Evolutionary conservation across 2,113 vertebrate genomes (phyloP).

Genomic region (Pangasianodon hypophthalmus): DNA sequence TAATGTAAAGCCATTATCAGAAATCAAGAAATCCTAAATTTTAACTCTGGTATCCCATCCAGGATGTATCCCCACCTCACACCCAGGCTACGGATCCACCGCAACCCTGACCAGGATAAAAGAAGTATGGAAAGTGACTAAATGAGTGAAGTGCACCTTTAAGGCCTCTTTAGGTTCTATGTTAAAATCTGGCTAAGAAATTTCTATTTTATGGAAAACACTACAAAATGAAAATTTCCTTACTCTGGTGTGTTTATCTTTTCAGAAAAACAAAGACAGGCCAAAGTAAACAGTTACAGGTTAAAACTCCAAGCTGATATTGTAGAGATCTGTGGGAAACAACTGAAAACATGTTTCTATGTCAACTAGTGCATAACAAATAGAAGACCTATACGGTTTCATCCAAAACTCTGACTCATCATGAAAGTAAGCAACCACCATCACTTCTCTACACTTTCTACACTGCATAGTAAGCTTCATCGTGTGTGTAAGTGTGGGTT

Average conservation of each 20-base stretch:
- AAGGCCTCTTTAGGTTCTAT: not conserved
- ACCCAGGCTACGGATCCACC: not conserved
- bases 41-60: not conserved
- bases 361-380: not conserved
- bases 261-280: not conserved
- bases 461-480: not conserved
- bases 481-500: not conserved
- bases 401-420: constrained; percentile 48
- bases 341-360: constrained; percentile 35
- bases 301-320: not conserved
- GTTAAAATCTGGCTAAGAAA: not conserved
- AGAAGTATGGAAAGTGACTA: not conserved
- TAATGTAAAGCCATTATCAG: not conserved
- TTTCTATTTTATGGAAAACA: not conserved
- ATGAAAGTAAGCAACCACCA: constrained; percentile 8
- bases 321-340: not conserved
- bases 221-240: not conserved
- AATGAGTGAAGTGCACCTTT: not conserved
- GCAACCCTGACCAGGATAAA: not conserved
- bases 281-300: not conserved
- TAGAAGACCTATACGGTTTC: constrained; percentile 28
- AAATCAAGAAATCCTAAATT: not conserved
- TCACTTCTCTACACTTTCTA: not conserved
- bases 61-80: not conserved
- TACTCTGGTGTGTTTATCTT: constrained; percentile 4